phyloP scores from a whole-genome alignment of 2,888 invertebrate species.

The Mimachlamys varia region DNA sequence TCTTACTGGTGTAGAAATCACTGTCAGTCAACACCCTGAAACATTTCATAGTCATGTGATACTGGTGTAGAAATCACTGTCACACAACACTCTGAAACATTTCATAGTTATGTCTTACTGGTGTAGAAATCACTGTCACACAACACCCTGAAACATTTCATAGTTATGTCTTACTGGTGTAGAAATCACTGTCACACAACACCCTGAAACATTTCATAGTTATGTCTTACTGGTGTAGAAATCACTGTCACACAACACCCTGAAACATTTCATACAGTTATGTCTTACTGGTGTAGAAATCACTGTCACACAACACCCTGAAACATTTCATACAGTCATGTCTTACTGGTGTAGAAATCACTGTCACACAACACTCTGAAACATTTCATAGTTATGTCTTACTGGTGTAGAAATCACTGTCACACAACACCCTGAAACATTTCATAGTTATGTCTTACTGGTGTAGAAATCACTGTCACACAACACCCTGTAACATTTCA shows the following conservation, averaged over 20 bases:
- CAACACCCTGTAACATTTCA: constrained; percentile 85
- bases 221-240: too few relatives aligned
- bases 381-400: not conserved
- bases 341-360: too few relatives aligned
- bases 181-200: constrained; percentile 82
- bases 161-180: too few relatives aligned
- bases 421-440: constrained; percentile 86
- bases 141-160: constrained; percentile 85
- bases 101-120: not conserved
- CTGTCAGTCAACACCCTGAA: constrained; percentile 86
- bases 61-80: too few relatives aligned
- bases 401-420: too few relatives aligned
- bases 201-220: constrained; percentile 83
- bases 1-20: too few relatives aligned
- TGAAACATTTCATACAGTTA: constrained; percentile 77
- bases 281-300: too few relatives aligned
- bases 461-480: constrained; percentile 74
- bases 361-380: constrained; percentile 86
- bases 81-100: constrained; percentile 86
- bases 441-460: not conserved
- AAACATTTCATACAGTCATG: not conserved
- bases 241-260: constrained; percentile 85
- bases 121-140: constrained; percentile 74
- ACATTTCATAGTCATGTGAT: not conserved
- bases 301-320: constrained; percentile 86